Evolutionary conservation across 2,888 invertebrate species (phyloP).

Genomic region (Pseudolycoriella hygida): DNA sequence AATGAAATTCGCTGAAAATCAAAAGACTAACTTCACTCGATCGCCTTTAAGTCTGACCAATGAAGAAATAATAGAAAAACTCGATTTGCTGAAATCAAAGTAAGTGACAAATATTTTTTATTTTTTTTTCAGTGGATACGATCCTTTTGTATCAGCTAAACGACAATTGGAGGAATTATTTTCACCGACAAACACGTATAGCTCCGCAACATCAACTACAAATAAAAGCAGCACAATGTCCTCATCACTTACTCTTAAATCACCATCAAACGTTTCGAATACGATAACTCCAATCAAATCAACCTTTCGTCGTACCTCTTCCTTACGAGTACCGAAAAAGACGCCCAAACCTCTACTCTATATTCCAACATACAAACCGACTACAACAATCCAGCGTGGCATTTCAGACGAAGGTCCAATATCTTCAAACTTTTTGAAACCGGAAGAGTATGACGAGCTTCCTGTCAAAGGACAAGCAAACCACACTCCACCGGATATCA

Average conservation of each 20-base stretch:
- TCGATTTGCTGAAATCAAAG: no score
- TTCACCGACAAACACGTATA: conserved; percentile 38
- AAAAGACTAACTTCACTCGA: no score
- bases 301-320: conserved; percentile 26
- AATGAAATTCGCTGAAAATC: no score
- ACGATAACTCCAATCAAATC: conserved; percentile 17
- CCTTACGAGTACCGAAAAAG: conserved; percentile 22
- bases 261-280: conserved; percentile 14
- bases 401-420: conserved; percentile 28
- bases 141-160: conserved; percentile 64
- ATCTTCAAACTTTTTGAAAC: conserved; percentile 26
- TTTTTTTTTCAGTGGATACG: conserved; percentile 31
- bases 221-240: conserved; percentile 8
- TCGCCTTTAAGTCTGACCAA: no score
- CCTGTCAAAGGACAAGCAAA: conserved; percentile 20
- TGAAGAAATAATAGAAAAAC: no score
- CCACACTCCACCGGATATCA: conserved; percentile 12
- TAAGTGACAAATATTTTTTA: neutral
- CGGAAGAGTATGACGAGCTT: conserved; percentile 29
- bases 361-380: conserved; percentile 13
- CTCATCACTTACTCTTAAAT: conserved; percentile 15
- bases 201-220: conserved; percentile 18
- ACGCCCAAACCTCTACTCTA: conserved; percentile 18
- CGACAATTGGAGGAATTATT: conserved; percentile 67
- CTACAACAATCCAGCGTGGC: conserved; percentile 27